Conservation (phyloP, 2,888 invertebrate genomes). For the Drosophila maculinotata region DNA sequence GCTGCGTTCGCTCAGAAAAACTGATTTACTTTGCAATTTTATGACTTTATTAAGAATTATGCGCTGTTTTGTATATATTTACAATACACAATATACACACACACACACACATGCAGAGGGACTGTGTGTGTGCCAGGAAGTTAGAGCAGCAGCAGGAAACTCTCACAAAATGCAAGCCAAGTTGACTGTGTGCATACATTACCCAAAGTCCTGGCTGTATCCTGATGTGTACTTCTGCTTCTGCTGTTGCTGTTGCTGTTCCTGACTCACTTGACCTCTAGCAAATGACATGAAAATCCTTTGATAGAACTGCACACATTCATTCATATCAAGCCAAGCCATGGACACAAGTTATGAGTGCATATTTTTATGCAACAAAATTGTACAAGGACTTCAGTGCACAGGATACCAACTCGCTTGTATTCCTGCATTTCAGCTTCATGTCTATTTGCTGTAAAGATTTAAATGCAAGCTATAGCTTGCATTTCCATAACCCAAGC, state of each 20-base stretch:
- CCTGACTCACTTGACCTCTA: conserved; percentile 64
- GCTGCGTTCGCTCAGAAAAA: conserved; percentile 59
- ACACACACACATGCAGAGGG: conserved; percentile 1
- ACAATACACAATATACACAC: conserved; percentile 47
- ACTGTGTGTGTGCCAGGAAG: conserved; percentile 26
- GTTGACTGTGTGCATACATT: conserved; percentile 38
- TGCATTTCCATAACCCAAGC: conserved; percentile 20
- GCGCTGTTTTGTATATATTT: conserved; percentile 71
- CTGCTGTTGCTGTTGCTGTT: conserved; percentile 13
- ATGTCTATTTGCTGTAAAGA: conserved; percentile 45
- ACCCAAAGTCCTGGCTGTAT: conserved; percentile 29
- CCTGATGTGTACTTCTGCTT: conserved; percentile 8
- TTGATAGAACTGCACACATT: conserved; percentile 69
- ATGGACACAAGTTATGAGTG: conserved; percentile 67
- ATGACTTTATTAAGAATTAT: conserved; percentile 75
- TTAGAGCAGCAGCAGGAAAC: conserved; percentile 51
- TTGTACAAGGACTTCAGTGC: conserved; percentile 39
- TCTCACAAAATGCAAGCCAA: conserved; percentile 44
- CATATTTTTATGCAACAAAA: conserved; percentile 66
- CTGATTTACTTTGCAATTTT: conserved; percentile 74
- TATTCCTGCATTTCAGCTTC: conserved; percentile 9
- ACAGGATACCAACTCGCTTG: conserved; percentile 18
- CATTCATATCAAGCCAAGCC: conserved; percentile 63
- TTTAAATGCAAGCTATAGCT: conserved; percentile 54
- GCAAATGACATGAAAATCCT: conserved; percentile 73